Base-by-base conservation (phyloP, 2,797 vertebrate species). In the Hemibagrus guttatus region DNA sequence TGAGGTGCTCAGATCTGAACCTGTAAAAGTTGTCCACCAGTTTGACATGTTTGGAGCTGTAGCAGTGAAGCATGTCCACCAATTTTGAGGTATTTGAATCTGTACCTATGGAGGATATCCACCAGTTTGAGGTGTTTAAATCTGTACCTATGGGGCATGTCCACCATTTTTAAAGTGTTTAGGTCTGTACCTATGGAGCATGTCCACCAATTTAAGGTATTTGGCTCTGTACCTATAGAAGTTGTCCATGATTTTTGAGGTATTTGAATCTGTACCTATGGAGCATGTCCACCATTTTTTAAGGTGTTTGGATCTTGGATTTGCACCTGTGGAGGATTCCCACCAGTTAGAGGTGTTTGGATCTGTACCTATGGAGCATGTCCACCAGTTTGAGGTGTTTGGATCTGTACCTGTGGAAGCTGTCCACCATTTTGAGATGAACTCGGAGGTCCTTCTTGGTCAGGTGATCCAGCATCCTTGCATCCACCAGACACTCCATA, bases 381-480 rank as follows among this genome's bases (percentile, higher is more conserved):
- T 54, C 28, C 28, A 42, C 16, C 26, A 46, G 23, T 69, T 35
- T 17, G 6, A 19, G 6, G 31, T 59, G 49, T 23, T 79, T 35
- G 14, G 9, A 23, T 6, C 1, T 28, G 59, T 96, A 99, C 98
- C 98, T 96, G 96, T 99, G 98, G 92, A 99, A 99, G 93, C 98
- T 99, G 94, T 99, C 98, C 93, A 99, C 98, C 98, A 99, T 99
- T 94, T 99, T 99, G 86, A 99, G 97, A 92, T 99, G 98, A 90
- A 99, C 98, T 83, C 98, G 95, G 88, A 99, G 97, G 93, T 99
- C 98, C 94, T 99, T 99, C 94, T 99, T 99, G 87, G 98, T 99
- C 89, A 99, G 96, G 88, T 99, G 98, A 93, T 99, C 98, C 91
- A 99, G 95, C 98, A 99, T 99, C 92, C 98, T 97, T 0, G 98